A percentile compares a stretch with the other conserved stretches of the same genome.
These are phyloP conservation scores for Bufo gargarizans DNA, from an alignment of 2,113 vertebrate genomes.

Conservation along the genomic window DNA sequence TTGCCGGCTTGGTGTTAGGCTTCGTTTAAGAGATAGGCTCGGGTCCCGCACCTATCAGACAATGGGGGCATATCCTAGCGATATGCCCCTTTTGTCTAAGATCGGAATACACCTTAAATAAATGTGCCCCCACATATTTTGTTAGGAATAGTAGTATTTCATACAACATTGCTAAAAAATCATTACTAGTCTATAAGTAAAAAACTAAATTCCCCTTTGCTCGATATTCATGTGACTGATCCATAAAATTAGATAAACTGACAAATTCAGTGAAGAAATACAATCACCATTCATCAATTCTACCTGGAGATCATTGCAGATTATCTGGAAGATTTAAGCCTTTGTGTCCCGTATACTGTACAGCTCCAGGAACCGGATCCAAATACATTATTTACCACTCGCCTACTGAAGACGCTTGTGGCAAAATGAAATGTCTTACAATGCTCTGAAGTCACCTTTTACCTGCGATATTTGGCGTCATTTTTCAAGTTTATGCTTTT, in stretches of 20 bases:
- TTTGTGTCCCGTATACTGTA: background rate
- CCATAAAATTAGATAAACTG: background rate
- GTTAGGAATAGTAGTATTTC: no score
- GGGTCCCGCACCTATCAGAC: no score
- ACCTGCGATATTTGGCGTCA: background rate
- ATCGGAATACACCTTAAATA: no score
- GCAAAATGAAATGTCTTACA: slow-evolving; percentile 30
- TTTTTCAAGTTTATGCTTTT: background rate
- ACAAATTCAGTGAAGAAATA: background rate
- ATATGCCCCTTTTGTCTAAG: no score
- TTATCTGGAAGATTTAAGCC: slow-evolving; percentile 31
- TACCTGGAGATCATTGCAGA: background rate
- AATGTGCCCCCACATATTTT: no score
- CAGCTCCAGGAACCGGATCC: slow-evolving; percentile 5
- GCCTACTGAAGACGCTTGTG: background rate
- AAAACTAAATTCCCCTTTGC: background rate
- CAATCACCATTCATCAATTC: background rate
- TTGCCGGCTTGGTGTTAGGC: no score
- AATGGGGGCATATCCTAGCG: no score
- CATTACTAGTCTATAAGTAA: background rate
- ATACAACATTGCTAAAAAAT: no score
- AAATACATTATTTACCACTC: slow-evolving; percentile 45
- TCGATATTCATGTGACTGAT: background rate
- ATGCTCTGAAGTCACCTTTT: background rate
- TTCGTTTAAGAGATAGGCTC: no score